phyloP scores from a whole-genome alignment of 2,888 invertebrate genomes.

The Ctena decussata region DNA sequence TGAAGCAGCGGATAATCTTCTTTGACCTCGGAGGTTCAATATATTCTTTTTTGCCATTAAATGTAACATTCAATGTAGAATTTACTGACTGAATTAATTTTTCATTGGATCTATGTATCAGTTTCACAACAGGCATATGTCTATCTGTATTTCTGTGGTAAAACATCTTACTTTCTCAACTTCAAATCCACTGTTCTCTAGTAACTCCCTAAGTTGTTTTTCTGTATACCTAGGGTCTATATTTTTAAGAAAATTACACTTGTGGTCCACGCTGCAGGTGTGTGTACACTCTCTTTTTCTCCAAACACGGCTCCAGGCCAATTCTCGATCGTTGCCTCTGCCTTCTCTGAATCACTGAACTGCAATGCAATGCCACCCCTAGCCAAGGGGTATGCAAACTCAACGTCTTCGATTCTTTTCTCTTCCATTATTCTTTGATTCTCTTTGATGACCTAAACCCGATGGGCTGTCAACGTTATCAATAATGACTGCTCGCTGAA shows the following conservation, averaged over 20 bases:
- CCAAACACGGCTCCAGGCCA: constrained; percentile 1
- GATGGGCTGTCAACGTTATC: background rate
- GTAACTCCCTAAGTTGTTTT: no score
- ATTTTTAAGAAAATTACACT: no score
- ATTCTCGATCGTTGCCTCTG: background rate
- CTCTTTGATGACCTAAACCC: background rate
- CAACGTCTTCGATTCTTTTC: background rate
- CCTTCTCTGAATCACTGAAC: background rate
- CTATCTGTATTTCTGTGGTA: background rate
- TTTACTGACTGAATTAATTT: no score
- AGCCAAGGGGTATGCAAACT: background rate
- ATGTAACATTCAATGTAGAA: background rate
- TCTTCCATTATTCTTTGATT: background rate
- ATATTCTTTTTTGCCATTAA: background rate
- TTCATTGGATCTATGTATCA: no score
- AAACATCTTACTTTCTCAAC: no score
- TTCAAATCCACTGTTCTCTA: no score
- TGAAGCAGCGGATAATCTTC: constrained; percentile 6
- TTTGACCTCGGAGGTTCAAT: background rate
- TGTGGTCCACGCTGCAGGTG: background rate
- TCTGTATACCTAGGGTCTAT: background rate
- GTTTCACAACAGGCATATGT: background rate
- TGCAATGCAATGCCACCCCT: constrained; percentile 6
- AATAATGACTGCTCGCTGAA: background rate
- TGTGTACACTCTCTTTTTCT: background rate